Conservation (phyloP, 2,113 vertebrate genomes). For the Tupaia chinensis region DNA sequence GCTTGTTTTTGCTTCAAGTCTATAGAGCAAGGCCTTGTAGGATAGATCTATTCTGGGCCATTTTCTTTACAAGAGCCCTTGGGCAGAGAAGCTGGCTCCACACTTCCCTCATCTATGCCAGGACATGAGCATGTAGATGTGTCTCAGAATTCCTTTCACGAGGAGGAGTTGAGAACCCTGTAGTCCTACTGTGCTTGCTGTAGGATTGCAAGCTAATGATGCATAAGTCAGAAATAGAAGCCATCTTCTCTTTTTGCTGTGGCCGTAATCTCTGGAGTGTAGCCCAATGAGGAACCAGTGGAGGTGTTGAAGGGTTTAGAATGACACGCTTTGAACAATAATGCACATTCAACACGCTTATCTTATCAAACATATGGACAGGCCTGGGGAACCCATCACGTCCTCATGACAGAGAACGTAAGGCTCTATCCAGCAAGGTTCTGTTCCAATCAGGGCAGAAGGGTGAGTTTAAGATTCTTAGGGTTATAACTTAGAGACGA, state of each 20-base stretch:
- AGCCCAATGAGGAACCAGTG: background rate
- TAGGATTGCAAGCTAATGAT: background rate
- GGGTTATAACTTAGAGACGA: background rate
- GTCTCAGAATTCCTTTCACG: background rate
- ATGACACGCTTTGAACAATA: background rate
- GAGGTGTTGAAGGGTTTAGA: background rate
- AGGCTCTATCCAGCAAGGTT: accelerated
- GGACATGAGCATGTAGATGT: background rate
- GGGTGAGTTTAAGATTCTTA: background rate
- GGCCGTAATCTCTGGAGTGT: background rate
- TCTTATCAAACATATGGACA: background rate
- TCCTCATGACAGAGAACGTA: background rate
- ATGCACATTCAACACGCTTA: background rate
- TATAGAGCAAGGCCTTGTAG: background rate
- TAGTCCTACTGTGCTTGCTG: background rate
- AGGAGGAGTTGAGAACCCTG: background rate
- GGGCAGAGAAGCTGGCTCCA: background rate
- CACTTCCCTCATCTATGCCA: too few species aligned
- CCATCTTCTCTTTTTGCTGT: background rate
- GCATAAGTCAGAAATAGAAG: background rate
- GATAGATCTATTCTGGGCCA: background rate
- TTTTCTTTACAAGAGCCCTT: background rate
- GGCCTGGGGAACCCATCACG: background rate
- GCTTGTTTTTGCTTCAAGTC: background rate
- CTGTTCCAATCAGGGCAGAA: background rate